Conservation (phyloP, 2,888 invertebrate genomes). For the Drosophila gaucha region DNA sequence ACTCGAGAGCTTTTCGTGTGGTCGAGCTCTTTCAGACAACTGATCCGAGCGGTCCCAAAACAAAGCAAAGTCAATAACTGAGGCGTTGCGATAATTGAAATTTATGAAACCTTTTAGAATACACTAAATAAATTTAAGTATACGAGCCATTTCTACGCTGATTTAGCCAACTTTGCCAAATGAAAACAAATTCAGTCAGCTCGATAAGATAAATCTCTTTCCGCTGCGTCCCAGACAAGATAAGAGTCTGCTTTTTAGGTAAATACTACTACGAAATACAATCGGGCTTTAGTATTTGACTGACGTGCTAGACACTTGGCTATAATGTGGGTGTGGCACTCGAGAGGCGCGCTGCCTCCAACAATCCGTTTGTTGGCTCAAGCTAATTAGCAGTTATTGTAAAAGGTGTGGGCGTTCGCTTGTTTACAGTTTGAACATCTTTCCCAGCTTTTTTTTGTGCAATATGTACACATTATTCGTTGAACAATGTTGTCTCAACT, state of each 20-base stretch:
- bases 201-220: slow-evolving; percentile 65
- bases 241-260: slow-evolving; percentile 24
- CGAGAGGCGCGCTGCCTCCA: slow-evolving; percentile 38
- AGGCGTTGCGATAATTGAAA: slow-evolving; percentile 27
- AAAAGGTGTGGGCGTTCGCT: slow-evolving; percentile 20
- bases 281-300: slow-evolving; percentile 17
- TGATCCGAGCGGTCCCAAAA: slow-evolving; percentile 24
- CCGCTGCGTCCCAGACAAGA: slow-evolving; percentile 21
- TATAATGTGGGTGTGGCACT: slow-evolving; percentile 46
- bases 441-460: slow-evolving; percentile 2
- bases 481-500: not conserved
- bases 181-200: slow-evolving; percentile 33
- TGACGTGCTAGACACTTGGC: slow-evolving; percentile 21
- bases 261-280: slow-evolving; percentile 13
- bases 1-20: not conserved
- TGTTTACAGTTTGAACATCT: slow-evolving; percentile 8
- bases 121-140: slow-evolving; percentile 23
- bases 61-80: slow-evolving; percentile 40
- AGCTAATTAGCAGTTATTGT: slow-evolving; percentile 48
- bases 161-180: slow-evolving; percentile 20
- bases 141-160: not conserved
- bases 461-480: slow-evolving; percentile 7
- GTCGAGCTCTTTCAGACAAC: slow-evolving; percentile 23
- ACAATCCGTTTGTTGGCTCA: slow-evolving; percentile 22
- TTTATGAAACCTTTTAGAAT: slow-evolving; percentile 30